Conservation (phyloP, 2,113 vertebrate genomes). For the Peromyscus polionotus region DNA sequence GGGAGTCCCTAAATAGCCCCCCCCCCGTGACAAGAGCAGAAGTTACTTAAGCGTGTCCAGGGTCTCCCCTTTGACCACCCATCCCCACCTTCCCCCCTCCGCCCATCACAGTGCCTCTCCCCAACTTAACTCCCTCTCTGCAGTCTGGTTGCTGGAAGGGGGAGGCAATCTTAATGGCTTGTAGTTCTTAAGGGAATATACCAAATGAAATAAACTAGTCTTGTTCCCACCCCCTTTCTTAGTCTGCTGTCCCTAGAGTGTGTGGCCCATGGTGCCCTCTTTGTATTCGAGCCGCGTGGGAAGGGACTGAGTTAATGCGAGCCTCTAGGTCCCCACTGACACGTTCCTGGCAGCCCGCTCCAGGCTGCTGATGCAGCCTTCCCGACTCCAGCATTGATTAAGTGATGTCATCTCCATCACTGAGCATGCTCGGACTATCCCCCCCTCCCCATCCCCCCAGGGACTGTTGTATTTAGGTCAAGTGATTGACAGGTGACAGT, state of each 20-base stretch:
- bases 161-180: slow-evolving; percentile 9
- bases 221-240: not conserved
- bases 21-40: not conserved
- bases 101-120: not conserved
- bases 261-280: slow-evolving; percentile 62
- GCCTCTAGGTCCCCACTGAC: slow-evolving; percentile 62
- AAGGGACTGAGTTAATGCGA: slow-evolving; percentile 65
- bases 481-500: slow-evolving; percentile 81
- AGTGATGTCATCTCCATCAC: slow-evolving; percentile 87
- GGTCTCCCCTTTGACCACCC: not conserved
- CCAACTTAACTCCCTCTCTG: not conserved
- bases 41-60: slow-evolving; percentile 72
- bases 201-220: slow-evolving; percentile 18
- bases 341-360: slow-evolving; percentile 75
- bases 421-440: slow-evolving; percentile 86
- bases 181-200: slow-evolving; percentile 61
- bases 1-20: not conserved
- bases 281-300: slow-evolving; percentile 75
- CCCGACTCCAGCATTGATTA: slow-evolving; percentile 81
- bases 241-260: not conserved
- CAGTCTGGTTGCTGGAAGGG: not conserved
- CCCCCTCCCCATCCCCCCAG: slow-evolving; percentile 57
- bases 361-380: slow-evolving; percentile 81
- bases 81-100: not conserved
- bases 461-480: slow-evolving; percentile 81